These are phyloP conservation scores for Passer montanus DNA, from an alignment of 2,113 vertebrate genomes.

Conservation along the genomic window DNA sequence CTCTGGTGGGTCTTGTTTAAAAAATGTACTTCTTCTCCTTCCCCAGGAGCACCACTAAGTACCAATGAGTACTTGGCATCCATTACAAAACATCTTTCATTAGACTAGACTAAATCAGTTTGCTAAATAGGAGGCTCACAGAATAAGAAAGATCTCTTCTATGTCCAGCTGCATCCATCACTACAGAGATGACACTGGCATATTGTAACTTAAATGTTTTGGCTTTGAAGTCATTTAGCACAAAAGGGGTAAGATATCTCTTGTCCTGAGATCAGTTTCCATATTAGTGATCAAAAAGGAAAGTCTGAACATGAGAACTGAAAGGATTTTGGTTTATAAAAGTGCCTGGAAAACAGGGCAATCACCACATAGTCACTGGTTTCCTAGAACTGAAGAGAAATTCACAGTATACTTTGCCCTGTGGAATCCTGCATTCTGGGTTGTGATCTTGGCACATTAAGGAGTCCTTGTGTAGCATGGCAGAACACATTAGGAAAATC, in stretches of 20 bases:
- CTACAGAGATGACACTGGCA: neutral
- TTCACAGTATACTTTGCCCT: neutral
- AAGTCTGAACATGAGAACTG: neutral
- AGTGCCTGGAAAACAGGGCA: neutral
- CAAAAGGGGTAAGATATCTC: neutral
- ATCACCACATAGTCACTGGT: neutral
- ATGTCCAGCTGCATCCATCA: neutral
- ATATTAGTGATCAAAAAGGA: neutral
- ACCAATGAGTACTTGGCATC: neutral
- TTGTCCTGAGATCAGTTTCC: neutral
- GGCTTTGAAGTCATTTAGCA: neutral
- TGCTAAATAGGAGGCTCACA: neutral
- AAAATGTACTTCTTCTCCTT: neutral
- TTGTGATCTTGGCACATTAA: neutral
- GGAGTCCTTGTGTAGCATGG: neutral
- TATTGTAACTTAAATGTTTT: neutral
- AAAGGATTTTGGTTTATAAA: neutral
- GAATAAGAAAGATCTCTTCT: neutral
- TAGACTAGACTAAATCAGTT: neutral
- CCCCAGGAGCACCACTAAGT: neutral
- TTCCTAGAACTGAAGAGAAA: neutral
- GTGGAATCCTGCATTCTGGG: neutral
- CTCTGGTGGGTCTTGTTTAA: neutral
- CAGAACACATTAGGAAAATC: neutral
- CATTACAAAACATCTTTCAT: slow-evolving; percentile 1